phyloP scores from a whole-genome alignment of 2,113 vertebrate species.

The Xiphophorus maculatus region DNA sequence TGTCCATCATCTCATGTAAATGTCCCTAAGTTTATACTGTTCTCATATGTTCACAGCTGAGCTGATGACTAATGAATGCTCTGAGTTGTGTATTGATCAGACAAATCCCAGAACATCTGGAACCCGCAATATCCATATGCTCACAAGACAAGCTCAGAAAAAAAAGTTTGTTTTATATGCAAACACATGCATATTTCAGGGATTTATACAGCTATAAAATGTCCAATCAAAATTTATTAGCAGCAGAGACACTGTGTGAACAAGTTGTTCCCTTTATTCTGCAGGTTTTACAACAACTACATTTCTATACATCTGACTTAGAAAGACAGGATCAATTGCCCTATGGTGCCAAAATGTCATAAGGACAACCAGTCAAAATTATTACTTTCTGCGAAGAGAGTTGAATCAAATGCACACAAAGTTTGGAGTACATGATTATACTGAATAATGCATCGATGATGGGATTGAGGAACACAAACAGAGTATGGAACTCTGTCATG shows the following conservation, averaged over 20 bases:
- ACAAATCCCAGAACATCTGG: constrained; percentile 24
- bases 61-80: constrained; percentile 38
- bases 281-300: constrained; percentile 43
- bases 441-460: neutral
- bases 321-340: constrained; percentile 17
- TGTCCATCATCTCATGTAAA: constrained; percentile 57
- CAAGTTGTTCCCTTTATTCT: constrained; percentile 26
- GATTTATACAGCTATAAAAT: constrained; percentile 48
- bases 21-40: constrained; percentile 51
- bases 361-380: constrained; percentile 6
- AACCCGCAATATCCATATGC: constrained; percentile 30
- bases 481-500: neutral
- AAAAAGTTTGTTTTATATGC: constrained; percentile 12
- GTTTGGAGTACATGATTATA: neutral
- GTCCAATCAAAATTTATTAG: constrained; percentile 45
- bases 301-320: constrained; percentile 52
- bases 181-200: constrained; percentile 19
- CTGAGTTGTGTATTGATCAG: constrained; percentile 44
- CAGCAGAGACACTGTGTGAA: constrained; percentile 24
- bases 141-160: constrained; percentile 15
- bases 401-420: neutral
- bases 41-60: constrained; percentile 37
- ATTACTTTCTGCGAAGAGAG: neutral
- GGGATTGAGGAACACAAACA: neutral
- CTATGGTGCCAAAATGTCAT: constrained; percentile 4